phyloP scores from a whole-genome alignment of 2,888 invertebrate species.

The Electrophaes corylata region DNA sequence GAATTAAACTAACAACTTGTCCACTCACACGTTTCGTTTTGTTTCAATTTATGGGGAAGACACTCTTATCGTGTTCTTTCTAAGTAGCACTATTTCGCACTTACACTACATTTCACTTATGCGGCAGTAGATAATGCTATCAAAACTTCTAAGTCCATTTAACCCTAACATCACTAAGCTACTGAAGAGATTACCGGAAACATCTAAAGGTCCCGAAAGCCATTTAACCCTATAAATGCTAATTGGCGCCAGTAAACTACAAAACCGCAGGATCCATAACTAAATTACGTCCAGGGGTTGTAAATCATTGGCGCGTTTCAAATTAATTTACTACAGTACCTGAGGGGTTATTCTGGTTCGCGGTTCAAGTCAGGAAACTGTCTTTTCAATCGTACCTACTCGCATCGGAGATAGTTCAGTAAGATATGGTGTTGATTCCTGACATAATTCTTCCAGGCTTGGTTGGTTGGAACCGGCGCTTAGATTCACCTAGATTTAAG shows the following conservation, averaged over 20 bases:
- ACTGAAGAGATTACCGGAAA: constrained; percentile 31
- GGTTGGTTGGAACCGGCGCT: too few relatives aligned
- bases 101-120: background rate
- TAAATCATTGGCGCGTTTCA: constrained; percentile 76
- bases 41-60: too few relatives aligned
- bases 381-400: too few relatives aligned
- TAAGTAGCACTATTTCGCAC: too few relatives aligned
- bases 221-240: constrained; percentile 49
- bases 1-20: too few relatives aligned
- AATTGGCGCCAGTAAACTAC: constrained; percentile 62
- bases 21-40: too few relatives aligned
- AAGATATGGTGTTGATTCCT: too few relatives aligned
- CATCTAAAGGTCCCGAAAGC: constrained; percentile 29
- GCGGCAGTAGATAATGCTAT: background rate
- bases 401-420: too few relatives aligned
- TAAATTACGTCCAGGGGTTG: constrained; percentile 63
- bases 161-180: constrained; percentile 12
- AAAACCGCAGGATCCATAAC: constrained; percentile 62
- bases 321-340: constrained; percentile 69
- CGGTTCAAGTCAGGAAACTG: too few relatives aligned
- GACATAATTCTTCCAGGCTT: too few relatives aligned
- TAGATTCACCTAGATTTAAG: too few relatives aligned
- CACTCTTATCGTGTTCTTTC: too few relatives aligned
- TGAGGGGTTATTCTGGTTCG: constrained; percentile 45
- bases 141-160: constrained; percentile 12